phyloP scores from a whole-genome alignment of 2,797 vertebrate genomes.

The Nyctalus aviator region DNA sequence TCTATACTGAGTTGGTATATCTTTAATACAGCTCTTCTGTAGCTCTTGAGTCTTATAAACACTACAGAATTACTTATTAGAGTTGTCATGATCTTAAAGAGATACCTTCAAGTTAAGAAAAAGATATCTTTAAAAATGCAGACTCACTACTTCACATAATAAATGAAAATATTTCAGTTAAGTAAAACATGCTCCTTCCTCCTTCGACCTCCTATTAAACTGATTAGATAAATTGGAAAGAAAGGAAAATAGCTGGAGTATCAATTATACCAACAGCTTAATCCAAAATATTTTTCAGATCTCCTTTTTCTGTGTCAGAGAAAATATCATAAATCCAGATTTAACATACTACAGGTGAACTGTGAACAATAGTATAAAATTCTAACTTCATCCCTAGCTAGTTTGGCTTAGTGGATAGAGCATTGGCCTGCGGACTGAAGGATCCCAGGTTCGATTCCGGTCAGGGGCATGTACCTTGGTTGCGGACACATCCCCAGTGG shows the following conservation, averaged over 20 bases:
- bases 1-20: slow-evolving; percentile 10
- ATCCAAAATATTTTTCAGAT: not conserved
- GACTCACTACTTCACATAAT: slow-evolving; percentile 11
- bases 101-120: not conserved
- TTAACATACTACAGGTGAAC: not conserved
- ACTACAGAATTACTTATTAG: slow-evolving; percentile 34
- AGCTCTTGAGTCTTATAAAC: slow-evolving; percentile 8
- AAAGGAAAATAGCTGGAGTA: not conserved
- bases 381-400: not conserved
- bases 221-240: not conserved
- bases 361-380: not conserved
- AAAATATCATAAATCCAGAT: slow-evolving; percentile 50
- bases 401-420: no score
- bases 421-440: no score
- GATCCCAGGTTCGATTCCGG: no score
- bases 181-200: slow-evolving; percentile 37
- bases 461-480: no score
- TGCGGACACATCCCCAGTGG: no score
- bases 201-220: not conserved
- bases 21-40: slow-evolving; percentile 13
- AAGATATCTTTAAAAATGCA: slow-evolving; percentile 12
- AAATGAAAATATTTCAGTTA: slow-evolving; percentile 58
- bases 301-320: not conserved
- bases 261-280: not conserved
- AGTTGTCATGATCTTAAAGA: slow-evolving; percentile 14